Conservation (phyloP, 23 tunicate species). For the Halocynthia roretzi region DNA sequence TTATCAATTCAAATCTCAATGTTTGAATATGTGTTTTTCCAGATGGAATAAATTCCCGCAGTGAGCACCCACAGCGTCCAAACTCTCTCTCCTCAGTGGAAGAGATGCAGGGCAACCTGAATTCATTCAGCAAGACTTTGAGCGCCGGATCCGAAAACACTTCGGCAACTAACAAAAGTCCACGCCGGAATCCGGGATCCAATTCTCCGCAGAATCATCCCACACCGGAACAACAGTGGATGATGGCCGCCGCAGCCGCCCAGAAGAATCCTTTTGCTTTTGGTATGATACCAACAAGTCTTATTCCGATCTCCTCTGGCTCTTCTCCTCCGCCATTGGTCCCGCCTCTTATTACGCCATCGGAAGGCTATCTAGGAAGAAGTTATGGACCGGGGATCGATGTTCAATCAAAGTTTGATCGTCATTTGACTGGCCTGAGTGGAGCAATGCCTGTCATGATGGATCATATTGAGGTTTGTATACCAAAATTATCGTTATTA, state of each 20-base stretch:
- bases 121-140: constrained; percentile 73
- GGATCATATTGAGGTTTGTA: constrained; percentile 50
- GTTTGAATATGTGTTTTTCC: too few relatives aligned
- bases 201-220: neutral
- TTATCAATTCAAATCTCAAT: neutral
- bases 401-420: too few relatives aligned
- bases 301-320: neutral
- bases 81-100: constrained; percentile 87
- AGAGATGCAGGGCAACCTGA: constrained; percentile 83
- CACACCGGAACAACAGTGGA: constrained; percentile 13
- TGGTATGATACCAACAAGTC: neutral
- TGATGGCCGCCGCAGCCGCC: constrained; percentile 18
- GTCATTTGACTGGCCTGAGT: too few relatives aligned
- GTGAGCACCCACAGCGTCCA: constrained; percentile 58
- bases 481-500: neutral
- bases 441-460: constrained; percentile 17
- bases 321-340: neutral
- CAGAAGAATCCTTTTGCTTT: too few relatives aligned
- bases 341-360: neutral
- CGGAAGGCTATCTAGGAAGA: too few relatives aligned
- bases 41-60: neutral
- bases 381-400: too few relatives aligned
- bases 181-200: neutral
- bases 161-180: constrained; percentile 3
- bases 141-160: constrained; percentile 24